A percentile compares a stretch with the other conserved stretches of the same genome.
Conservation (phyloP, 2,888 invertebrate species). For the Limnephilus marmoratus region DNA sequence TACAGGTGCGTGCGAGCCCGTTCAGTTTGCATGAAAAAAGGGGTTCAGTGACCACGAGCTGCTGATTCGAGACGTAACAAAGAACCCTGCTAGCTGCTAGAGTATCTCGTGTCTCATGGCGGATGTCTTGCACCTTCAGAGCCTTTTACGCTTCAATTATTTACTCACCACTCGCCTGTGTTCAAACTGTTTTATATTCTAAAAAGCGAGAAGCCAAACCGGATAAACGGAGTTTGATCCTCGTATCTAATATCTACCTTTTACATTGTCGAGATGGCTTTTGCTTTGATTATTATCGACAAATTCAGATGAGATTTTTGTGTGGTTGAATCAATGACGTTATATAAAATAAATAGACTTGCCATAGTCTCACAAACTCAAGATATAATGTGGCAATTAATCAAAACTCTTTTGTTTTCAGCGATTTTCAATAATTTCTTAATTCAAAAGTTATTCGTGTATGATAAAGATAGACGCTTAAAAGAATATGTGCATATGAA, state of each 20-base stretch:
- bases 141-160: too few relatives aligned
- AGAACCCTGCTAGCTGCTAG: neutral
- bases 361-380: too few relatives aligned
- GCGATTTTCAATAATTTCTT: too few relatives aligned
- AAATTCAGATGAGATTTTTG: neutral
- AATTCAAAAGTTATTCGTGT: too few relatives aligned
- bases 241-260: neutral
- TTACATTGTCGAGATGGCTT: neutral
- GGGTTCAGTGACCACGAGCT: constrained; percentile 42
- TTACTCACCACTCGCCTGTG: too few relatives aligned
- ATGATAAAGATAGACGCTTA: too few relatives aligned
- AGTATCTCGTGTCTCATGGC: neutral
- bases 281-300: neutral
- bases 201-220: neutral
- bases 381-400: too few relatives aligned
- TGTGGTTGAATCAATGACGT: too few relatives aligned
- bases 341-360: too few relatives aligned
- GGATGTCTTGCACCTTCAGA: constrained; percentile 20
- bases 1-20: constrained; percentile 44
- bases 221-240: neutral
- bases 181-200: neutral
- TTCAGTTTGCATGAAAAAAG: constrained; percentile 33
- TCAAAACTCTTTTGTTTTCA: too few relatives aligned
- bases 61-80: constrained; percentile 20
- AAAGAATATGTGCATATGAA: too few relatives aligned